Conservation (phyloP, 2,888 invertebrate genomes). For the Pegoplata infirma region DNA sequence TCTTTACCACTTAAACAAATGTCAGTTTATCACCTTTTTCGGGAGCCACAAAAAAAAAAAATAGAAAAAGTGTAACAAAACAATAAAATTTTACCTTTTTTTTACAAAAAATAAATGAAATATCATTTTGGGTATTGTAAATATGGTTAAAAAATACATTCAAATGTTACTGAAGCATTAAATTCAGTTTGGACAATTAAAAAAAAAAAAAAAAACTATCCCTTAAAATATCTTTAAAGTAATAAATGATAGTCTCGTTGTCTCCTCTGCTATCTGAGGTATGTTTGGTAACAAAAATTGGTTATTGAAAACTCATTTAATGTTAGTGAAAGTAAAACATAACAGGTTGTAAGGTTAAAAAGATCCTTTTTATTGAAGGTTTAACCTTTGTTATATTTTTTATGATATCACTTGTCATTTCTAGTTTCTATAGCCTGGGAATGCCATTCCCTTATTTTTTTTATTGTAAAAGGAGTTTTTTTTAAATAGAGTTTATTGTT, state of each 20-base stretch:
- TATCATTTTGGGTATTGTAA: slow-evolving; percentile 22
- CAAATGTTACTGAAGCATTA: not conserved
- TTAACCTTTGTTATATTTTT: slow-evolving; percentile 23
- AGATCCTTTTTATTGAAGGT: slow-evolving; percentile 16
- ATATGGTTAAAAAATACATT: slow-evolving; percentile 10
- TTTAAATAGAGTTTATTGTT: not conserved
- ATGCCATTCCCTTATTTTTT: not conserved
- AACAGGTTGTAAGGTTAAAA: slow-evolving; percentile 36
- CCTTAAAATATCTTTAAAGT: slow-evolving; percentile 29
- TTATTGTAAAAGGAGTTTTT: not conserved
- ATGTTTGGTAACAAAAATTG: slow-evolving; percentile 2
- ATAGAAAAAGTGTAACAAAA: slow-evolving; percentile 19
- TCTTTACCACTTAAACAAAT: slow-evolving; percentile 34
- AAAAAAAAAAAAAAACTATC: slow-evolving; percentile 21
- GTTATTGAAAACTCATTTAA: slow-evolving; percentile 38
- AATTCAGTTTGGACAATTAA: too few species aligned
- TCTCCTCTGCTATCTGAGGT: slow-evolving; percentile 11
- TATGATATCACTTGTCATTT: slow-evolving; percentile 35
- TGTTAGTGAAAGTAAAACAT: slow-evolving; percentile 1
- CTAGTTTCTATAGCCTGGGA: not conserved
- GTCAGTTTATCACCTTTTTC: slow-evolving; percentile 52
- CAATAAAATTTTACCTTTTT: slow-evolving; percentile 26
- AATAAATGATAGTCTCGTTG: slow-evolving; percentile 34
- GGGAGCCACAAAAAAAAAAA: slow-evolving; percentile 15
- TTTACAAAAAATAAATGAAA: not conserved